These are phyloP conservation scores for Prionace glauca DNA, from an alignment of 2,797 vertebrate genomes.

Conservation along the genomic window DNA sequence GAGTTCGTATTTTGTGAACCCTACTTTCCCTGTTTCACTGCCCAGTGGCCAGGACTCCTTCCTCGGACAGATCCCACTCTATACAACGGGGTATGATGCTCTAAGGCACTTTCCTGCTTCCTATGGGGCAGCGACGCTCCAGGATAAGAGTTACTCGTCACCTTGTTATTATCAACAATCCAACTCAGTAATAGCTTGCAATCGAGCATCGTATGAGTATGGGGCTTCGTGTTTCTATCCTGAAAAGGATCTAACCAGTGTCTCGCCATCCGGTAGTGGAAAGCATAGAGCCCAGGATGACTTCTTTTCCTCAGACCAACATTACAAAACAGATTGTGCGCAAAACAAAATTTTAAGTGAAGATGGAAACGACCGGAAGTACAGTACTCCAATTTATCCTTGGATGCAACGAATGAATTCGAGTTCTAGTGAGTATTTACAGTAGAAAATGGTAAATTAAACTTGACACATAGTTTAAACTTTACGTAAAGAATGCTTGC, in stretches of 20 bases:
- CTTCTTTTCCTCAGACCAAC: conserved; percentile 63
- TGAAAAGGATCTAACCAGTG: conserved; percentile 65
- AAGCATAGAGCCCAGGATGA: conserved; percentile 63
- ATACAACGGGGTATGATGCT: conserved; percentile 65
- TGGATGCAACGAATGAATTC: conserved; percentile 79
- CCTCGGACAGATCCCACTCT: conserved; percentile 68
- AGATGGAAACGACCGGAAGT: conserved; percentile 69
- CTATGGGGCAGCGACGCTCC: conserved; percentile 61
- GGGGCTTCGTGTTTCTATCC: conserved; percentile 69
- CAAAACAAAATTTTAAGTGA: conserved; percentile 63
- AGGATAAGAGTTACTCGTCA: conserved; percentile 65
- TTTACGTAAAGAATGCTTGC: not conserved
- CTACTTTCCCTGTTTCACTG: conserved; percentile 69
- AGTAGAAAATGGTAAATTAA: not conserved
- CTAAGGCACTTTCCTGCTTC: conserved; percentile 69
- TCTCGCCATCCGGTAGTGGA: conserved; percentile 59
- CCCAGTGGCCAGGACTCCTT: conserved; percentile 69
- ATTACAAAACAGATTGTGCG: conserved; percentile 58
- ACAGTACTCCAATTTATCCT: conserved; percentile 68
- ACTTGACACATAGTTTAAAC: not conserved
- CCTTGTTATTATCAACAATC: conserved; percentile 67
- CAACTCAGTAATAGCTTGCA: conserved; percentile 65
- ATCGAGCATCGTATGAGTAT: conserved; percentile 65
- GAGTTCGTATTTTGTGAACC: conserved; percentile 78
- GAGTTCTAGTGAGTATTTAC: conserved; percentile 59